A percentile compares a stretch with the other conserved stretches of the same genome.
phyloP scores from a whole-genome alignment of 2,888 invertebrate genomes.

The Dinocampus coccinellae region DNA sequence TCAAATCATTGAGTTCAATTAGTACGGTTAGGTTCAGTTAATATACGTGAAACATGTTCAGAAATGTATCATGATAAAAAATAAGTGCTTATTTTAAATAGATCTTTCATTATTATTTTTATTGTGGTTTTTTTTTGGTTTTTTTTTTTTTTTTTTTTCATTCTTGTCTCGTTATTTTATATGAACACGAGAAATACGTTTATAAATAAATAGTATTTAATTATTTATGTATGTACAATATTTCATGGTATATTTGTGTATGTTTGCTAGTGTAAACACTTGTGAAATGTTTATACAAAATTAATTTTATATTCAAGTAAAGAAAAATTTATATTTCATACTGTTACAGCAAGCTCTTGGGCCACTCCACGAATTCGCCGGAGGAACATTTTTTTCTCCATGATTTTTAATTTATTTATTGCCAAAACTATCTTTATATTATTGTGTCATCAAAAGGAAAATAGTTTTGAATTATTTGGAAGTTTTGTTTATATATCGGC shows the following conservation, averaged over 20 bases:
- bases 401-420: slow-evolving; percentile 27
- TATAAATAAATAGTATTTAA: background rate
- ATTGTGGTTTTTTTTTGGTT: no score
- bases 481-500: slow-evolving; percentile 48
- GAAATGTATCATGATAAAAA: no score
- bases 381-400: slow-evolving; percentile 23
- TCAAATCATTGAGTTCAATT: no score
- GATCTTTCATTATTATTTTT: no score
- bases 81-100: no score
- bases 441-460: background rate
- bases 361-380: slow-evolving; percentile 28
- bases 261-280: no score
- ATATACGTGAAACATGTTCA: no score
- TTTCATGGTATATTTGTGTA: background rate
- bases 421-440: background rate
- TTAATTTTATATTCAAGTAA: background rate
- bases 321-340: background rate
- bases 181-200: background rate
- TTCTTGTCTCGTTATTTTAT: background rate
- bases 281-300: background rate
- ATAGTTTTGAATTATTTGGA: slow-evolving; percentile 12
- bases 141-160: no score
- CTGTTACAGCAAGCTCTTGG: slow-evolving; percentile 31
- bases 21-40: no score
- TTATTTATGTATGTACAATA: no score